phyloP scores from a whole-genome alignment of 2,113 vertebrate species.

The Corapipo altera region DNA sequence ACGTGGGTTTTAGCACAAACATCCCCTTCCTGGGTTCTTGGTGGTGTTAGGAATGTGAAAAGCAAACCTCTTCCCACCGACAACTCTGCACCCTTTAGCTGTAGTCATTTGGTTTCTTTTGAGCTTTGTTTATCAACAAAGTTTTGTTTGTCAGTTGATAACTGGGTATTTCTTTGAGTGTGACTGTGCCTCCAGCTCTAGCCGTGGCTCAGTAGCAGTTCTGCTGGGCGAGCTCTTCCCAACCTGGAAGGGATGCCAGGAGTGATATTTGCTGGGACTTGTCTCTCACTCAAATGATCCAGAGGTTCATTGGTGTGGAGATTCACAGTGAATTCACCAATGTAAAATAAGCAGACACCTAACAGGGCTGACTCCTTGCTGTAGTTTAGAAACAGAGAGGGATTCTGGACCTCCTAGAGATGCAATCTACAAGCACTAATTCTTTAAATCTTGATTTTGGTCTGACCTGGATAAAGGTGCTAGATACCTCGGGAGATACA shows the following conservation, averaged over 20 bases:
- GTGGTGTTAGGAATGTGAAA: background rate
- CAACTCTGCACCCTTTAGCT: background rate
- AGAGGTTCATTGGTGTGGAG: background rate
- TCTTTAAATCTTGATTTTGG: background rate
- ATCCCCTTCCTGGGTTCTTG: background rate
- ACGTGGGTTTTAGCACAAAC: background rate
- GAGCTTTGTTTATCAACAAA: background rate
- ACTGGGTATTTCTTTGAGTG: background rate
- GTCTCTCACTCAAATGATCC: background rate
- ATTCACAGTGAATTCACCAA: background rate
- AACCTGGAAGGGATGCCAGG: background rate
- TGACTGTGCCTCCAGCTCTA: background rate
- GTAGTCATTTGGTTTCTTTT: background rate
- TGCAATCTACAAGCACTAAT: background rate
- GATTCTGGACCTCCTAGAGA: background rate
- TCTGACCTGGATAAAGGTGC: background rate
- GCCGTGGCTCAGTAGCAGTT: background rate
- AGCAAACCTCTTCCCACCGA: background rate
- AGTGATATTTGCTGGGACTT: background rate
- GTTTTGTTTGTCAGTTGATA: background rate
- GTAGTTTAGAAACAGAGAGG: background rate
- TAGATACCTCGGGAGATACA: rapidly evolving
- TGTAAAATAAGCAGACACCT: background rate
- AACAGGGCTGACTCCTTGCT: background rate
- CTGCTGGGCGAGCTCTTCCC: background rate